A percentile compares a stretch with the other conserved stretches of the same genome.
Evolutionary conservation across 2,797 vertebrate genomes (phyloP).

Genomic region (Thamnophis elegans): DNA sequence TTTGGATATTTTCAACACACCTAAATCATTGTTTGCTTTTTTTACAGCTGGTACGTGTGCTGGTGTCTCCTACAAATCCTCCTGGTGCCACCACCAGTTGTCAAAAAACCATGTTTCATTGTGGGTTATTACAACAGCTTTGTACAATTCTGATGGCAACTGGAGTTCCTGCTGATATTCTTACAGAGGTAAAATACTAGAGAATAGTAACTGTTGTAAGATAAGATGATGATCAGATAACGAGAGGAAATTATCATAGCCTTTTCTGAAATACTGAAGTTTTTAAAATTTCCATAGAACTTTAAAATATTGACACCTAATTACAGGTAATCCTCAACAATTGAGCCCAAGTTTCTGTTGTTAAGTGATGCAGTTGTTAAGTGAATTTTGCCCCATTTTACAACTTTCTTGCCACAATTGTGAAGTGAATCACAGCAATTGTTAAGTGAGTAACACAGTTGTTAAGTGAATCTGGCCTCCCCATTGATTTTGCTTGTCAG

Average conservation of each 20-base stretch:
- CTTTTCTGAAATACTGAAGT: background rate
- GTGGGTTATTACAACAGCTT: conserved; percentile 92
- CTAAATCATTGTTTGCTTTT: background rate
- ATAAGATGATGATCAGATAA: background rate
- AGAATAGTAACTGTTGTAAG: background rate
- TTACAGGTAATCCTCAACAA: background rate
- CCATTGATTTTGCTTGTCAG: background rate
- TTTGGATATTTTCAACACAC: background rate
- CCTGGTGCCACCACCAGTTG: conserved; percentile 93
- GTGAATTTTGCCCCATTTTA: background rate
- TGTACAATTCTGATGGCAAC: conserved; percentile 98
- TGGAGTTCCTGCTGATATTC: conserved; percentile 93
- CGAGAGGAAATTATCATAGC: background rate
- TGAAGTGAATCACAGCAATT: background rate
- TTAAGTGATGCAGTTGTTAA: background rate
- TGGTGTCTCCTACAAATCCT: conserved; percentile 95
- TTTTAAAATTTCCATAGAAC: background rate
- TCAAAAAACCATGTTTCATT: conserved; percentile 96
- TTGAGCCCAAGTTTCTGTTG: background rate
- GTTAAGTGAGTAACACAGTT: background rate
- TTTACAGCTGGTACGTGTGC: conserved; percentile 87
- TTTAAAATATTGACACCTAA: background rate
- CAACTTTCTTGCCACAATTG: background rate
- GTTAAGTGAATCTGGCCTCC: background rate
- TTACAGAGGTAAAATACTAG: conserved; percentile 84